Evolutionary conservation across 2,797 vertebrate genomes (phyloP).

Genomic region (Apodemus agrarius): DNA sequence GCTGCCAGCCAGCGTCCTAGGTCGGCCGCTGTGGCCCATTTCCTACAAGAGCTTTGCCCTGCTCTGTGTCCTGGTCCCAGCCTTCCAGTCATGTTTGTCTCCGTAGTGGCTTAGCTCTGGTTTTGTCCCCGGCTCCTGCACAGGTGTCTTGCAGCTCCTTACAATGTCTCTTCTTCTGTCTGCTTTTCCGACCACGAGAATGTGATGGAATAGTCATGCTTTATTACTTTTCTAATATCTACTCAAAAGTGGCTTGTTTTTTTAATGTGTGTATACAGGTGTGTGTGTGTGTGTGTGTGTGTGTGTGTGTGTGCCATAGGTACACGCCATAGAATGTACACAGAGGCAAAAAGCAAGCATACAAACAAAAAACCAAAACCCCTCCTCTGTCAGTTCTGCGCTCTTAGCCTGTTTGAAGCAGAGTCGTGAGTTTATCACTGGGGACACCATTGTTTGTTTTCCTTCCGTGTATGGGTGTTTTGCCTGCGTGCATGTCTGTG

Average conservation of each 20-base stretch:
- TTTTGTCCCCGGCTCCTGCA: background rate
- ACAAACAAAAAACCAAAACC: too few relatives aligned
- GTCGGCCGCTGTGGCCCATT: background rate
- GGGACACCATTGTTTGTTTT: background rate
- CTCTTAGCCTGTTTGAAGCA: background rate
- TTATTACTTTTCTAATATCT: background rate
- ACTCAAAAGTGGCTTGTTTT: background rate
- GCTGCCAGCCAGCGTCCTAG: too few relatives aligned
- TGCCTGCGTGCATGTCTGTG: background rate
- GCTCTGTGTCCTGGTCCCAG: background rate
- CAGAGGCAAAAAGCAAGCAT: too few relatives aligned
- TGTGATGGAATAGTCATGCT: background rate
- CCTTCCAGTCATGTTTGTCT: background rate
- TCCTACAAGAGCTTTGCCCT: background rate
- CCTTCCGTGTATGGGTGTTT: background rate
- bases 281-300: background rate
- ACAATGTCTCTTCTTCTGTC: background rate
- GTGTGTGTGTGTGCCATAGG: background rate
- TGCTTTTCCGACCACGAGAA: conserved; percentile 14
- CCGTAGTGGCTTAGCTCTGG: background rate
- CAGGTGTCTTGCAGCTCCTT: background rate
- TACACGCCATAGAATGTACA: background rate
- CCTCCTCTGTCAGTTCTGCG: background rate
- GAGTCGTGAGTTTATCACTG: too few relatives aligned
- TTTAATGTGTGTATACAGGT: background rate